Base-by-base conservation (phyloP, 1,140 invertebrate genomes). In the Drosophila watanabei region DNA sequence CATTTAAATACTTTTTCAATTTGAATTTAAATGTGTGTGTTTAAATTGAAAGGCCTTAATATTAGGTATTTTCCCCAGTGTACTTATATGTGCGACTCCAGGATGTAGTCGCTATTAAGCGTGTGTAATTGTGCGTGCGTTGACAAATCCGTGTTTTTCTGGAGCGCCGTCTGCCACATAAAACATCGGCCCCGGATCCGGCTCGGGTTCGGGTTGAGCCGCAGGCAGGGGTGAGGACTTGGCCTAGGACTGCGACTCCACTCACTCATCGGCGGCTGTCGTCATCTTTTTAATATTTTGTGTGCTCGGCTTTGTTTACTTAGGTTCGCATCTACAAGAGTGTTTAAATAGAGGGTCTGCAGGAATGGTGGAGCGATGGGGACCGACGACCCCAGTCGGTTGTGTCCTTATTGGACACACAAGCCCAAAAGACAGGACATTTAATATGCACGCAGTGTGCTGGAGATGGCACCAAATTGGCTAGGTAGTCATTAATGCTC, bases 111-210 rank as follows among this genome's bases (percentile, higher is more conserved):
- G 61, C 79, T 80, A 90, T 89, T 90, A 85, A 81, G 86, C 62
- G 76, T 66, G 83, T 90, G 86, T 90, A 90, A 90, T 90, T 90
- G 86, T 90, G 86, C 86, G 82, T 90, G 79, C 79, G 68, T 82
- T 82, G 78, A 90, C 82, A 87, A 90, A 90, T 90, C 79, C 87
- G 82, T 86, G 86, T 86, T 82, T 41, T 79, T 79, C 64, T 71
- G 57, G 46, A 73, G 73, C 77, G 63, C 73, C 75, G 75, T 75
- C 82, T 81, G 79, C 59, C 69, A 69, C 81, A 87, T 78, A 64
- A 88, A 89, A 88, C 76, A 82, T 76, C 32, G 33, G 9, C 20
- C 33, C 54, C 6, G 33, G 14, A 37, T 56, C 33, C 33, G 18
- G 52, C 13, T 24, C 33, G 33, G 18, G 13, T 56, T 56, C 54